Evolutionary conservation across 2,797 vertebrate genomes (phyloP).

Genomic region (Cuculus canorus): DNA sequence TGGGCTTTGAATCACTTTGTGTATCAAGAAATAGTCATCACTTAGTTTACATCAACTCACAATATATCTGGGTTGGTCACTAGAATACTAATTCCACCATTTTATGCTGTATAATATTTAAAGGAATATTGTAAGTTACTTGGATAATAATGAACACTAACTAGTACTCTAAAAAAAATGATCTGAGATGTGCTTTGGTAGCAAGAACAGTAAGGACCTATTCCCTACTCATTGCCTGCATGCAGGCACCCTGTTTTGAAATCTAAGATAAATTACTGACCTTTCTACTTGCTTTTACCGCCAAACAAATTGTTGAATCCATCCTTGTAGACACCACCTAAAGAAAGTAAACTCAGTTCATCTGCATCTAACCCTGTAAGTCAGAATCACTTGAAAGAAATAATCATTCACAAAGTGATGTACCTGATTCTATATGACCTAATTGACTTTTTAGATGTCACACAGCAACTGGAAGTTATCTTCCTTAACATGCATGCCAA

Average conservation of each 20-base stretch:
- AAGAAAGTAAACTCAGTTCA: not conserved
- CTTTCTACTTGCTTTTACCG: not conserved
- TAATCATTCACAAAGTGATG: rapidly evolving
- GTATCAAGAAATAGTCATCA: not conserved
- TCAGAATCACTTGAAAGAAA: not conserved
- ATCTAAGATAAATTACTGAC: not conserved
- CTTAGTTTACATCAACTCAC: not conserved
- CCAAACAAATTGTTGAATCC: not conserved
- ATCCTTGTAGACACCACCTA: not conserved
- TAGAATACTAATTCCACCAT: not conserved
- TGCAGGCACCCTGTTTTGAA: not conserved
- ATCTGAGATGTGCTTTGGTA: not conserved
- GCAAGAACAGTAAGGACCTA: not conserved
- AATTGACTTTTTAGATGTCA: not conserved
- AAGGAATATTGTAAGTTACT: not conserved
- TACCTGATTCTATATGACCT: not conserved
- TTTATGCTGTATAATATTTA: not conserved
- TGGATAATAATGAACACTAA: not conserved
- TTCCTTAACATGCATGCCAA: rapidly evolving
- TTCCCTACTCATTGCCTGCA: not conserved
- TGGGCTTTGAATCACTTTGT: not conserved
- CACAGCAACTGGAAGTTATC: rapidly evolving
- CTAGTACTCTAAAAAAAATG: not conserved
- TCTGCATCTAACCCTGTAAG: rapidly evolving
- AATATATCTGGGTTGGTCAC: not conserved